These are phyloP conservation scores for Montipora capricornis DNA, from an alignment of 64 coral and sea anemone genomes.

Conservation along the genomic window DNA sequence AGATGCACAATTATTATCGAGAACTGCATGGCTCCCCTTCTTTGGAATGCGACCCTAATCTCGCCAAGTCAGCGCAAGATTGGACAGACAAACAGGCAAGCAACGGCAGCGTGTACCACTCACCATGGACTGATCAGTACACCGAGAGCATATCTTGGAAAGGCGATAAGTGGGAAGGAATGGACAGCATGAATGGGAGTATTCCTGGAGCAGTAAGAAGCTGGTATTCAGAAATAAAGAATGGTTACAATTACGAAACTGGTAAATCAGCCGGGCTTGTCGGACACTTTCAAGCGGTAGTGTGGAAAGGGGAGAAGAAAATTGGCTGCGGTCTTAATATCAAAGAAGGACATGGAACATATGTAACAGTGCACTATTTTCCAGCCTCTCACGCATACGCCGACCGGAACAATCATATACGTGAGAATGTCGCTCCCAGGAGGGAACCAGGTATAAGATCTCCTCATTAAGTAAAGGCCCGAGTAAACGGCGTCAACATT, in stretches of 20 bases:
- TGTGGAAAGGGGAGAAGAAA: conserved; percentile 64
- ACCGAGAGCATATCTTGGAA: conserved; percentile 86
- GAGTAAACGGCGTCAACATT: too few species aligned
- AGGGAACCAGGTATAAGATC: conserved; percentile 40
- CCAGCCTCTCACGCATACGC: conserved; percentile 65
- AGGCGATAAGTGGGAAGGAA: conserved; percentile 63
- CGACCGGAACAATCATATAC: conserved; percentile 13
- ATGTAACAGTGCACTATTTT: conserved; percentile 78
- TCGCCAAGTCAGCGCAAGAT: conserved; percentile 78
- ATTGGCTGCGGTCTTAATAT: conserved; percentile 78
- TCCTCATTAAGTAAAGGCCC: too few species aligned
- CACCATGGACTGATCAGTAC: conserved; percentile 26
- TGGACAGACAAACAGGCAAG: conserved; percentile 66
- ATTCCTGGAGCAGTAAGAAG: conserved; percentile 79
- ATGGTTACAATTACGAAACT: conserved; percentile 45
- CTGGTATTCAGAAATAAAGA: conserved; percentile 97
- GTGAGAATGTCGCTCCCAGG: conserved; percentile 29
- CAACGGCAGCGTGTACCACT: conserved; percentile 31
- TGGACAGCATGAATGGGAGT: conserved; percentile 63
- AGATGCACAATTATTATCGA: conserved; percentile 86
- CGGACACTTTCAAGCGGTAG: conserved; percentile 77
- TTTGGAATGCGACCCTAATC: conserved; percentile 62
- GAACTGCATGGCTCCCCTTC: conserved; percentile 66
- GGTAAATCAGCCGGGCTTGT: conserved; percentile 32
- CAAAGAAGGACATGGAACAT: conserved; percentile 62